Evolutionary conservation across 2,113 vertebrate genomes (phyloP), one percentile per base, ranked within the genome.

Genomic region (Ameiurus melas): DNA sequence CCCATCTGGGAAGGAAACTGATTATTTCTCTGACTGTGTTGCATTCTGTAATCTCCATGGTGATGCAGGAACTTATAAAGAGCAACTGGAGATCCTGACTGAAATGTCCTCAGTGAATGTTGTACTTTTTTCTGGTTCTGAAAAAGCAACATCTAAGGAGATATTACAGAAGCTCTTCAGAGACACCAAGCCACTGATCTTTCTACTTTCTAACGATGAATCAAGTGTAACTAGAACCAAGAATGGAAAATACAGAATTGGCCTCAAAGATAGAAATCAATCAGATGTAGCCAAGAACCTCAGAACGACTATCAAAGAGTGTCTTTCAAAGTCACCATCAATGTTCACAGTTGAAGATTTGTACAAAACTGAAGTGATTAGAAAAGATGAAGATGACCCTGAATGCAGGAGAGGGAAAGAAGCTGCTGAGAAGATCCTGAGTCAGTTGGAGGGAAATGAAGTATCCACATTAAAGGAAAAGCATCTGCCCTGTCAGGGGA

Each of bases 21-120:
- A 96, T 87, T 88, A 62, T 66, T 96, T 96, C 90, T 86, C 91
- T 81, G 93, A n/a, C n/a, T n/a, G n/a, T n/a, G n/a, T n/a, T n/a
- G n/a, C n/a, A n/a, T n/a, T n/a, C n/a, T n/a, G n/a, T n/a, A n/a
- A n/a, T n/a, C n/a, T n/a, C n/a, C n/a, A n/a, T n/a, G n/a, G n/a
- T n/a, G n/a, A n/a, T n/a, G 83, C 84, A 51, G 60, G 1, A 70
- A 73, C 7, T 43, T 4, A 58, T 47, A 14, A 57, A 33, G 55
- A 70, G 53, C 75, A 89, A 36, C 25, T 84, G 39, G 39, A 89
- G 16, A 82, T 89, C 17, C n/a, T 0, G n/a, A n/a, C n/a, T n/a
- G n/a, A n/a, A n/a, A n/a, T n/a, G n/a, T n/a, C n/a, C n/a, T n/a
- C n/a, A n/a, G n/a, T n/a, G n/a, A n/a, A n/a, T n/a, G n/a, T n/a